A percentile compares a stretch with the other conserved stretches of the same genome.
These are phyloP conservation scores for Vicugna pacos DNA, from an alignment of 2,113 vertebrate genomes.

Conservation along the genomic window DNA sequence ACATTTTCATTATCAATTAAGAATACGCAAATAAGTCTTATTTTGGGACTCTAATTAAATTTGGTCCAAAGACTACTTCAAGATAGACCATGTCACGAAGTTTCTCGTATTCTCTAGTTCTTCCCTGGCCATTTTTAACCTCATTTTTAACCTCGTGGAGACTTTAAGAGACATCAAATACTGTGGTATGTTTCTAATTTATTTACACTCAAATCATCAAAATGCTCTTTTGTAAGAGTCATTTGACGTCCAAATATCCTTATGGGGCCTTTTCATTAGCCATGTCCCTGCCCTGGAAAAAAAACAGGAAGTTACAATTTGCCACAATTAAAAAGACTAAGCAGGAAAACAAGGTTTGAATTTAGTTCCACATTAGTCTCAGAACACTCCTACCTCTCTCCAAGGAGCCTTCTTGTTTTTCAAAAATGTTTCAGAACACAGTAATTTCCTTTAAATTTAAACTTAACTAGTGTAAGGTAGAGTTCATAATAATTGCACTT, in stretches of 20 bases:
- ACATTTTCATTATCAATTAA: background rate
- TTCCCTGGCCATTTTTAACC: conserved; percentile 21
- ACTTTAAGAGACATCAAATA: conserved; percentile 76
- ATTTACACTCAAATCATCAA: conserved; percentile 82
- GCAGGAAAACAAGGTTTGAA: conserved; percentile 80
- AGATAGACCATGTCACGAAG: background rate
- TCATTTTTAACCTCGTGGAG: conserved; percentile 65
- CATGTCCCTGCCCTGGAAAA: conserved; percentile 56
- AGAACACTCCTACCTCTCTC: conserved; percentile 64
- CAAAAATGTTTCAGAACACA: conserved; percentile 33
- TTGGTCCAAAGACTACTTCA: background rate
- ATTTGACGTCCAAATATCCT: conserved; percentile 80
- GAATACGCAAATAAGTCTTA: conserved; percentile 12
- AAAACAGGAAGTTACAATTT: conserved; percentile 81
- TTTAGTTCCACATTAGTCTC: conserved; percentile 71
- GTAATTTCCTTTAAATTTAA: conserved; percentile 63
- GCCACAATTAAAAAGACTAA: conserved; percentile 77
- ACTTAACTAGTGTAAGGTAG: conserved; percentile 3
- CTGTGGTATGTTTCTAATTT: conserved; percentile 80
- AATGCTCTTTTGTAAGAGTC: conserved; percentile 82
- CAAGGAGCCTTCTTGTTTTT: conserved; percentile 52
- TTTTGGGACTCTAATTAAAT: background rate
- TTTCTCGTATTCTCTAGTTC: conserved; percentile 57
- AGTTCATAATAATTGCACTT: background rate
- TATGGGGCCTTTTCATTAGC: conserved; percentile 75